These are phyloP conservation scores for Menura novaehollandiae DNA, from an alignment of 2,113 vertebrate genomes.

Conservation along the genomic window DNA sequence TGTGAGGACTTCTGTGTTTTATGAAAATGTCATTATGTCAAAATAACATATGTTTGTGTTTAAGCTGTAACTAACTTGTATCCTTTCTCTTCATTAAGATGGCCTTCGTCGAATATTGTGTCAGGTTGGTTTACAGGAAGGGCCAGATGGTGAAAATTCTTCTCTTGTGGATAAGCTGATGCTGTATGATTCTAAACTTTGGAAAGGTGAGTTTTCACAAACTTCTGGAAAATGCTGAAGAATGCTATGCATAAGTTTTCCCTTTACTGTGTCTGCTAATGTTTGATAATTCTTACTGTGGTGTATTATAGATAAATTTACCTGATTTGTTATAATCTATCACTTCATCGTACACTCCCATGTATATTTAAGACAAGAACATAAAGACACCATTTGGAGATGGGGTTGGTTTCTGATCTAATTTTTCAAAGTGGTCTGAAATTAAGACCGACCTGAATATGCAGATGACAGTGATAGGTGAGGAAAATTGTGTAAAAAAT, in stretches of 20 bases:
- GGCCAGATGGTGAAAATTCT: slow-evolving; percentile 86
- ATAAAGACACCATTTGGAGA: background rate
- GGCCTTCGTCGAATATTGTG: slow-evolving; percentile 91
- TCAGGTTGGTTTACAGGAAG: slow-evolving; percentile 90
- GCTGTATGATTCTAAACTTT: slow-evolving; percentile 95
- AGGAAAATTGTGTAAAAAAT: background rate
- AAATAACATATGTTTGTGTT: background rate
- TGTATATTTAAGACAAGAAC: background rate
- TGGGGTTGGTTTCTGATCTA: background rate
- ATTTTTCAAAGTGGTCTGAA: background rate
- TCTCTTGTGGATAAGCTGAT: slow-evolving; percentile 92
- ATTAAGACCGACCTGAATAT: background rate
- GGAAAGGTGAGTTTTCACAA: slow-evolving; percentile 85
- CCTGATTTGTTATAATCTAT: background rate
- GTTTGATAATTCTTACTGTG: background rate
- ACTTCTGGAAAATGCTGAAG: background rate
- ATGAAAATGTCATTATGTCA: background rate
- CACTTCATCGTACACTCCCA: background rate
- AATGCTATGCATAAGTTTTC: background rate
- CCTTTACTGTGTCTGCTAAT: background rate
- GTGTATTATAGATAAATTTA: background rate
- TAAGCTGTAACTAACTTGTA: background rate
- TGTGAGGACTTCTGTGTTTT: background rate
- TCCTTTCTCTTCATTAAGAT: slow-evolving; percentile 69
- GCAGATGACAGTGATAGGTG: background rate